phyloP scores from a whole-genome alignment of 2,113 vertebrate genomes.

The Protobothrops mucrosquamatus region DNA sequence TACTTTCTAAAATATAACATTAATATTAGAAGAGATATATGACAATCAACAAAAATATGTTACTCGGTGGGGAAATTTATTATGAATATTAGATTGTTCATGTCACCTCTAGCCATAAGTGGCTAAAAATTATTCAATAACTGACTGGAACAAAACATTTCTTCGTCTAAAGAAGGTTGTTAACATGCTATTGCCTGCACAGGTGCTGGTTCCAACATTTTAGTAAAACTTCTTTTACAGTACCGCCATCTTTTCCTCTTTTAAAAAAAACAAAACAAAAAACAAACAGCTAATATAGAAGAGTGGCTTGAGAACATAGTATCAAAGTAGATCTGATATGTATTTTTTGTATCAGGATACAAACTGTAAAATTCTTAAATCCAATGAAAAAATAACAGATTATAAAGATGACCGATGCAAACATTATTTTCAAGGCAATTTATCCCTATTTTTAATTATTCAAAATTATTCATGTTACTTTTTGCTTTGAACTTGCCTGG shows the following conservation, averaged over 20 bases:
- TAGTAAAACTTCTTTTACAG: background rate
- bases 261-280: no score
- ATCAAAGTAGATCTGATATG: background rate
- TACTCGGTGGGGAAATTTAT: background rate
- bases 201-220: background rate
- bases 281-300: background rate
- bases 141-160: background rate
- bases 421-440: background rate
- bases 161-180: background rate
- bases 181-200: background rate
- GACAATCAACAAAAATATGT: background rate
- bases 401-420: background rate
- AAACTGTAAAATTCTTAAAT: background rate
- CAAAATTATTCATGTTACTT: slow-evolving; percentile 31
- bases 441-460: slow-evolving; percentile 21
- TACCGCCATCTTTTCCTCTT: background rate
- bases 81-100: background rate
- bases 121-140: background rate
- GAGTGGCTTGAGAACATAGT: background rate
- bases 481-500: slow-evolving; percentile 79
- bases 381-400: background rate
- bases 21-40: background rate
- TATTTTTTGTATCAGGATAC: background rate
- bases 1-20: background rate
- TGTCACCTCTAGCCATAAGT: background rate